These are phyloP conservation scores for Zapus hudsonius DNA, from an alignment of 2,113 vertebrate genomes.

Conservation along the genomic window DNA sequence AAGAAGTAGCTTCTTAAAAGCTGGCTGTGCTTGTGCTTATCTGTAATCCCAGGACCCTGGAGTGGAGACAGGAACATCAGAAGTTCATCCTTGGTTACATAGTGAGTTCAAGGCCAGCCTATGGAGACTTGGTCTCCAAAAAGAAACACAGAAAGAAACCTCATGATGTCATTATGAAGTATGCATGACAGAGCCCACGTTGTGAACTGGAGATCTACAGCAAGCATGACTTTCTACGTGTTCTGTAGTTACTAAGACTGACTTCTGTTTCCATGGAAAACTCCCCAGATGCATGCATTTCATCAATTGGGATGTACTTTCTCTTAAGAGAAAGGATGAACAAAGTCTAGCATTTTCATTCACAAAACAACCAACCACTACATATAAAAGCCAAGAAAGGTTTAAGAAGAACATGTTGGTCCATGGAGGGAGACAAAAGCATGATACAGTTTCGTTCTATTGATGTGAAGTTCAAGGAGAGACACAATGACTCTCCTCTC, in stretches of 20 bases:
- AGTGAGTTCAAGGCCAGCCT: too few relatives aligned
- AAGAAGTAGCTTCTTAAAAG: too few relatives aligned
- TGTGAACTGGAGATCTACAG: fast-evolving
- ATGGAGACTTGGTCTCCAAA: too few relatives aligned
- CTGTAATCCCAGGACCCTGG: too few relatives aligned
- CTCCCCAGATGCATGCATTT: background rate
- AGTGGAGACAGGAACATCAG: too few relatives aligned
- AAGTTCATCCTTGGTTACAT: too few relatives aligned
- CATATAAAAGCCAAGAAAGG: background rate
- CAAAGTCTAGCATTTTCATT: background rate
- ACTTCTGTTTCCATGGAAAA: background rate
- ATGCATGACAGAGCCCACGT: background rate
- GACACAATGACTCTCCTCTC: background rate
- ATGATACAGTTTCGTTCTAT: background rate
- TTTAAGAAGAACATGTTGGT: background rate
- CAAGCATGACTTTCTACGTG: background rate
- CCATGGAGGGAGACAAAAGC: background rate
- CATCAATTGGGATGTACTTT: background rate
- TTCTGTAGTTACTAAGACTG: background rate
- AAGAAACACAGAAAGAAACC: too few relatives aligned
- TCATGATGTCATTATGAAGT: background rate
- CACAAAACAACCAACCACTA: background rate
- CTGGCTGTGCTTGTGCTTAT: too few relatives aligned
- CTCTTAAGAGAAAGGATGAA: background rate
- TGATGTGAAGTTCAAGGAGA: background rate